A percentile compares a stretch with the other conserved stretches of the same genome.
Conservation (phyloP, 2,797 vertebrate species). For the Poeciliopsis presidionis region DNA sequence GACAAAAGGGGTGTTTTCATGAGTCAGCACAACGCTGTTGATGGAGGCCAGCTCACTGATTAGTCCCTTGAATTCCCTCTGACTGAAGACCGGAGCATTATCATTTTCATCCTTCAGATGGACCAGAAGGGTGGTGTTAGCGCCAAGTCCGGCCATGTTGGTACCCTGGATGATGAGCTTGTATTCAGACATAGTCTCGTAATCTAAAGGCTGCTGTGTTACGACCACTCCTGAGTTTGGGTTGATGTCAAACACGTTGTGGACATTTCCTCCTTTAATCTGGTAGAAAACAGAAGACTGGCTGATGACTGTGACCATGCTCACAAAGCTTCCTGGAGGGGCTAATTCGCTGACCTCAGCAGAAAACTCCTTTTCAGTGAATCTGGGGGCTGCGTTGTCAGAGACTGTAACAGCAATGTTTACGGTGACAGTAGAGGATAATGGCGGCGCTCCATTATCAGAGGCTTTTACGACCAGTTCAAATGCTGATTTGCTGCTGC, state of each 20-base stretch:
- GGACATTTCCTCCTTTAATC: constrained; percentile 91
- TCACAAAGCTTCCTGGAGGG: constrained; percentile 87
- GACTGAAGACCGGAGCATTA: constrained; percentile 88
- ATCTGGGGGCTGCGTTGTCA: constrained; percentile 93
- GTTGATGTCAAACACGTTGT: constrained; percentile 89
- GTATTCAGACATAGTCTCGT: constrained; percentile 87
- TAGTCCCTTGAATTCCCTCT: constrained; percentile 88
- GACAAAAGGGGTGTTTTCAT: constrained; percentile 88
- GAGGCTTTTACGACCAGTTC: constrained; percentile 90
- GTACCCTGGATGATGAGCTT: constrained; percentile 89
- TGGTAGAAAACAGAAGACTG: constrained; percentile 95
- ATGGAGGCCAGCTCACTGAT: constrained; percentile 91
- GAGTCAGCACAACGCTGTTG: constrained; percentile 91
- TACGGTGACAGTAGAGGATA: constrained; percentile 87
- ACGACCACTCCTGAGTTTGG: constrained; percentile 94
- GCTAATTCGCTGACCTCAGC: constrained; percentile 90
- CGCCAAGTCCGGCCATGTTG: constrained; percentile 94
- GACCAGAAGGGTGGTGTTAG: constrained; percentile 87
- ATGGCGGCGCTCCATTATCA: constrained; percentile 86
- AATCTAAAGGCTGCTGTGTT: constrained; percentile 89
- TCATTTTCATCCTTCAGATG: constrained; percentile 97
- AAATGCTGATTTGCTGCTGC: constrained; percentile 86
- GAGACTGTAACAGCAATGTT: constrained; percentile 89
- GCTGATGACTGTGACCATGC: constrained; percentile 87
- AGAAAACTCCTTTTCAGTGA: constrained; percentile 88